Base-by-base conservation (phyloP, 2,888 invertebrate species). In the Mesorhabditis spiculigera region DNA sequence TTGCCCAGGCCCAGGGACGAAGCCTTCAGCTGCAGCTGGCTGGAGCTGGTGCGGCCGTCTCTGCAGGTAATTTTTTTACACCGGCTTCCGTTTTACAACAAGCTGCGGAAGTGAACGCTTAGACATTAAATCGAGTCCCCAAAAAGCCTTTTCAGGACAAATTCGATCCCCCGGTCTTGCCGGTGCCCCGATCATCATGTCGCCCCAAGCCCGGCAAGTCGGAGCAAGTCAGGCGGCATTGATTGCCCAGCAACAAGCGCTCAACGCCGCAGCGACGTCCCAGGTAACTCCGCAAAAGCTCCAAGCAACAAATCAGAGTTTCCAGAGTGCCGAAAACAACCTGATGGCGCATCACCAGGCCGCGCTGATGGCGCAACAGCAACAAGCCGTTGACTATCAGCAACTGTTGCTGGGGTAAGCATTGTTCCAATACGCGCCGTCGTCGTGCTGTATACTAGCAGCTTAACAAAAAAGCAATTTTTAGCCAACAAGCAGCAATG, bases 181-280 rank as follows among this genome's bases (percentile, higher is more conserved):
- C 58, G 81, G 81, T 50, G 80, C 81, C 6, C 81, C 81, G 13
- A 77, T 81, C 72, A 80, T 81, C 45, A 77, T 81, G 79, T 78
- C 77, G 63, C 81, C 81, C 4, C 70, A 73, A 63, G 71, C 77
- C 63, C 81, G 79, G 4, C 70, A 73, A 63, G 71, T 76, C 45
- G 67, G 76, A 72, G 71, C 73, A n/a, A 45, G 16, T 41, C 10
- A 13, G 10, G 58, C 58, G 16, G 45, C 58, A 3, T n/a, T n/a
- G 42, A 28, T 63, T 73, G 42, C 75, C n/a, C 58, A 50, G n/a
- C 58, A 50, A 50, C 58, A 50, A 71, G 43, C 68, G 8, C 68
- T 66, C 13, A 67, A 45, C n/a, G 43, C 41, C 58, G 43, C 50
- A 16, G 72, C 70, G 28, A 62, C 69, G 6, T 63, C 69, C 10